Evolutionary conservation across 2,797 vertebrate species (phyloP).

Genomic region (Hippopotamyrus pictus): DNA sequence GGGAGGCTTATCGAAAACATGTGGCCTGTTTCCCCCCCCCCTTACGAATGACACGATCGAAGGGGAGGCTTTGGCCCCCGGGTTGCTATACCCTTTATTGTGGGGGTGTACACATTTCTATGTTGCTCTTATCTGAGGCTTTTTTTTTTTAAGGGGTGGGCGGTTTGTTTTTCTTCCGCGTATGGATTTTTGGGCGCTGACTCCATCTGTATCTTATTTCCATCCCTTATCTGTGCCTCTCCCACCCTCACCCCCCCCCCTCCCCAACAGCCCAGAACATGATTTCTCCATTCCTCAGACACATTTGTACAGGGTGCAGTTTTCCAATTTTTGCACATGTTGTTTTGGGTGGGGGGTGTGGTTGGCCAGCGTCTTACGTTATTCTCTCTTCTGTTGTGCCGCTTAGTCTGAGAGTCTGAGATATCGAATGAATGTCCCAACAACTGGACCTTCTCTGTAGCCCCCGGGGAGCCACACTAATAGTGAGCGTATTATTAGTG

Average conservation of each 20-base stretch:
- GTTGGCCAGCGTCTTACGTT: not conserved
- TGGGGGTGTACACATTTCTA: constrained; percentile 5
- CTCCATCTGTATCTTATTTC: constrained; percentile 46
- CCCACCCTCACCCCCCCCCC: not conserved
- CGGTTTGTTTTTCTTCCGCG: constrained; percentile 40
- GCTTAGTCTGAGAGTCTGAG: not conserved
- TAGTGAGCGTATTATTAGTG: not conserved
- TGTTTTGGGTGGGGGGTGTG: not conserved
- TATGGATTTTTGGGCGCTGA: constrained; percentile 34
- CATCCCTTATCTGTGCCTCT: not conserved
- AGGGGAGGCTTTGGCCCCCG: constrained; percentile 32
- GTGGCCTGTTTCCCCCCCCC: constrained; percentile 46
- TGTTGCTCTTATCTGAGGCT: constrained; percentile 19
- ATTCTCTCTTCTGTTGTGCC: not conserved
- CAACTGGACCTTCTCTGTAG: not conserved
- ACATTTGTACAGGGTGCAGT: not conserved
- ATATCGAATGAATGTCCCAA: not conserved
- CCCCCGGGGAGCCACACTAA: not conserved
- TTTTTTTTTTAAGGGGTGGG: constrained; percentile 33
- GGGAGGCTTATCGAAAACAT: constrained; percentile 62
- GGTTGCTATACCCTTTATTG: constrained; percentile 46
- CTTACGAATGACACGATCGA: constrained; percentile 36
- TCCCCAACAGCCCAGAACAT: not conserved
- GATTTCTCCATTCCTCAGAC: not conserved
- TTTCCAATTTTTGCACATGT: not conserved